phyloP scores from a whole-genome alignment of 2,888 invertebrate species.

The Pseudococcus jackbeardsleyi region DNA sequence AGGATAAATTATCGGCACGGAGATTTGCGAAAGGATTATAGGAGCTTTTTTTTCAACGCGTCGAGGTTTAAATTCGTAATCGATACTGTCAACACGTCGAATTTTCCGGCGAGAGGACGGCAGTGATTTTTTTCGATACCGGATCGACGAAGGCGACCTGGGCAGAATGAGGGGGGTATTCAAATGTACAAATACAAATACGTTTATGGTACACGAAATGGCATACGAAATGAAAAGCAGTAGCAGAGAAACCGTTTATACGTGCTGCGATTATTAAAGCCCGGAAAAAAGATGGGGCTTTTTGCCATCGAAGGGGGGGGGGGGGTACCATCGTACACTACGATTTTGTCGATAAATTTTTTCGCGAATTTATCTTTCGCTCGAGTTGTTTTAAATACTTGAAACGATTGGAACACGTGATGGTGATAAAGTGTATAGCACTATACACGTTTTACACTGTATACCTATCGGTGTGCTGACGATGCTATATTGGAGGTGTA shows the following conservation, averaged over 20 bases:
- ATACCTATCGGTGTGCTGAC: not conserved
- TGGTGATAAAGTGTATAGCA: constrained; percentile 34
- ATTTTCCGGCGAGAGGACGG: not conserved
- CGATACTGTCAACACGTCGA: constrained; percentile 41
- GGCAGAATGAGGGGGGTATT: not conserved
- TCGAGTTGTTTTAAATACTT: constrained; percentile 47
- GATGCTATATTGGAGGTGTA: not conserved
- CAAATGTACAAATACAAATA: constrained; percentile 21
- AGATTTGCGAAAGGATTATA: constrained; percentile 27
- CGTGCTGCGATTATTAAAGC: constrained; percentile 44
- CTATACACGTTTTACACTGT: constrained; percentile 1
- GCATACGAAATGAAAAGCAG: constrained; percentile 29
- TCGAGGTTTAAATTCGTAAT: constrained; percentile 17
- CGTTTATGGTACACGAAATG: constrained; percentile 6
- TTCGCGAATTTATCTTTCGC: constrained; percentile 55
- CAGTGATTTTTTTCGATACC: not conserved
- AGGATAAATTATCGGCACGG: constrained; percentile 14
- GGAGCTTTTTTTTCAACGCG: not conserved
- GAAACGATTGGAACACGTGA: constrained; percentile 40
- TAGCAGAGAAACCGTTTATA: constrained; percentile 21
- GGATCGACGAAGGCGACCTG: not conserved
- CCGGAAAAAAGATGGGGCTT: not conserved
- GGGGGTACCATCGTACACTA: not conserved
- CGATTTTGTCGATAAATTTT: constrained; percentile 49
- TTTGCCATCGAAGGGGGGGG: not conserved